Percentiles rank a stretch among this genome's conserved stretches.
These are phyloP conservation scores for Noturus placidus DNA, from an alignment of 2,113 vertebrate species.

Conservation along the genomic window DNA sequence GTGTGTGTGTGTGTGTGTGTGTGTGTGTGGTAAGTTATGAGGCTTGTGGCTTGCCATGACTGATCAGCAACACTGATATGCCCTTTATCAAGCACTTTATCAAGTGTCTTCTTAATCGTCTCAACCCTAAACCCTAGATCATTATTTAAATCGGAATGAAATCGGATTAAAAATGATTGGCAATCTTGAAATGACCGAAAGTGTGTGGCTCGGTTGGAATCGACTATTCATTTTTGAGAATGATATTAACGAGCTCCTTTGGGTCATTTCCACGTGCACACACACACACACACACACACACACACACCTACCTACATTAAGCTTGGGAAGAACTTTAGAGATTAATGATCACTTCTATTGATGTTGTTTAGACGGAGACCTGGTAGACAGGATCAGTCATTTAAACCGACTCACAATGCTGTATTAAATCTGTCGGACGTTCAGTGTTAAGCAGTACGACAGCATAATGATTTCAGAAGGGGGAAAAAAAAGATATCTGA, in stretches of 20 bases:
- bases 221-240: neutral
- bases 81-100: constrained; percentile 2
- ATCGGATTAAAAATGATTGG: neutral
- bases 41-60: constrained; percentile 45
- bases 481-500: neutral
- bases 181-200: neutral
- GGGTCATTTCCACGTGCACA: too few relatives aligned
- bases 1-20: constrained; percentile 21
- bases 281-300: too few relatives aligned
- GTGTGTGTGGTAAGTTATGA: constrained; percentile 32
- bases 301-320: neutral
- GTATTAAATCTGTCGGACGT: neutral
- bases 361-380: neutral
- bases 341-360: neutral
- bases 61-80: constrained; percentile 6
- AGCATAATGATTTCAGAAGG: neutral
- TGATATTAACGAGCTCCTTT: neutral
- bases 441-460: neutral
- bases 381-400: neutral
- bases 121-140: neutral
- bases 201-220: neutral
- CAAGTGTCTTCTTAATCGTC: too few relatives aligned
- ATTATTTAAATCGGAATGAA: neutral
- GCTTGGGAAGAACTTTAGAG: neutral
- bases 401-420: neutral